phyloP scores from a whole-genome alignment of 1,140 invertebrate species.

The Drosophila equinoxialis region DNA sequence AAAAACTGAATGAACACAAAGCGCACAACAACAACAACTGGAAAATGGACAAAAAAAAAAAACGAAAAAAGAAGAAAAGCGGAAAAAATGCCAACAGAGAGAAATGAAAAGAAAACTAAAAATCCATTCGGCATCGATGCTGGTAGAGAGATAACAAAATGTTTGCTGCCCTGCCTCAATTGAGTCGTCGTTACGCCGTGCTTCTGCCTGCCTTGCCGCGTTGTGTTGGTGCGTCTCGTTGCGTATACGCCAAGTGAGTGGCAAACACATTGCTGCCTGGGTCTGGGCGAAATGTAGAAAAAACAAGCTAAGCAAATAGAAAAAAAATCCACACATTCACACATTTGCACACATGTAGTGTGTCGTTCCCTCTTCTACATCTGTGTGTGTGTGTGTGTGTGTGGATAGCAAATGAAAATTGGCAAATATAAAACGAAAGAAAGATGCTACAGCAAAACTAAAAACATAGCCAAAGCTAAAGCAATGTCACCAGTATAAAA shows the following conservation, averaged over 20 bases:
- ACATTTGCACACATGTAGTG: background rate
- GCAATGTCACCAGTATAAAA: conserved; percentile 65
- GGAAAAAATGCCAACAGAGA: conserved; percentile 12
- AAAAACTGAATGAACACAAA: conserved; percentile 54
- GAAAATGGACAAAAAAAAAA: conserved; percentile 11
- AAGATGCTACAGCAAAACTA: conserved; percentile 21
- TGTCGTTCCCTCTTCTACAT: no score
- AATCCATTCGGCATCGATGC: conserved; percentile 68
- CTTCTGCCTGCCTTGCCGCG: background rate
- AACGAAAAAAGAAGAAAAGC: conserved; percentile 21
- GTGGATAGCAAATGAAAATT: conserved; percentile 57
- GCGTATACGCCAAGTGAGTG: conserved; percentile 63
- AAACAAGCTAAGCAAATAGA: conserved; percentile 59
- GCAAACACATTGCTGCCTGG: conserved; percentile 24
- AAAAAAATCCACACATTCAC: conserved; percentile 23
- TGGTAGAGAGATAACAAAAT: conserved; percentile 69
- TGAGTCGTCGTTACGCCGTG: conserved; percentile 50
- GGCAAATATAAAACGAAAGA: conserved; percentile 32
- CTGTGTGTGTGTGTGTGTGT: conserved; percentile 17
- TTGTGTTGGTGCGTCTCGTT: conserved; percentile 21
- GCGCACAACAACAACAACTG: conserved; percentile 28
- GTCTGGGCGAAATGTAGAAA: conserved; percentile 30
- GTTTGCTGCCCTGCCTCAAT: conserved; percentile 61
- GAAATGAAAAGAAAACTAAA: conserved; percentile 49
- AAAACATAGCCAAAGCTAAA: conserved; percentile 50